These are phyloP conservation scores for Rallus limicola DNA, from an alignment of 2,113 vertebrate genomes.

Conservation along the genomic window DNA sequence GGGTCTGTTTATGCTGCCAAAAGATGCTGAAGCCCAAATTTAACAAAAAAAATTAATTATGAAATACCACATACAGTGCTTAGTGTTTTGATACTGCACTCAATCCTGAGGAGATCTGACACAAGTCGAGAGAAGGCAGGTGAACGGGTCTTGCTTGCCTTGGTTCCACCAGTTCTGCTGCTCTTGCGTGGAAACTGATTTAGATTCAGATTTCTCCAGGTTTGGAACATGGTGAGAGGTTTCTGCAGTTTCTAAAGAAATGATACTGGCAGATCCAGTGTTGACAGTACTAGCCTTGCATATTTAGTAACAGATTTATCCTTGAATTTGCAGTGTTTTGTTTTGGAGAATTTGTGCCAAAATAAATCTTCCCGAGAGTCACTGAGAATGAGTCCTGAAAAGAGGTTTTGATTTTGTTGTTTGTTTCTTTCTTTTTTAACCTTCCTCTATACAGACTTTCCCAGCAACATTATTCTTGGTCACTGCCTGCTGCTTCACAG, in stretches of 20 bases:
- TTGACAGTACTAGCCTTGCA: background rate
- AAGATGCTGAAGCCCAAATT: background rate
- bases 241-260: background rate
- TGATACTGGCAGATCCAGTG: background rate
- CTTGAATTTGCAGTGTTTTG: background rate
- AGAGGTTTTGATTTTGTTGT: background rate
- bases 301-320: too few species aligned
- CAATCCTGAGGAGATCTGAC: background rate
- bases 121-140: background rate
- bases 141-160: background rate
- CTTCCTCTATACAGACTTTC: background rate
- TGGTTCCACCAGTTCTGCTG: background rate
- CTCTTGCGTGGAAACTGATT: background rate
- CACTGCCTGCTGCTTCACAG: background rate
- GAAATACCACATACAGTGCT: fast-evolving
- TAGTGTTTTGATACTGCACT: background rate
- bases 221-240: background rate
- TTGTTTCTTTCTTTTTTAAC: background rate
- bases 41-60: background rate
- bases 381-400: background rate
- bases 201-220: background rate
- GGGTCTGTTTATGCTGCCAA: background rate
- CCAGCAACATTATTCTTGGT: background rate
- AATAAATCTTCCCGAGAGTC: background rate
- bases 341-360: background rate